A percentile compares a stretch with the other conserved stretches of the same genome.
Evolutionary conservation across 2,113 vertebrate species (phyloP).

Genomic region (Terrapene triunguis): DNA sequence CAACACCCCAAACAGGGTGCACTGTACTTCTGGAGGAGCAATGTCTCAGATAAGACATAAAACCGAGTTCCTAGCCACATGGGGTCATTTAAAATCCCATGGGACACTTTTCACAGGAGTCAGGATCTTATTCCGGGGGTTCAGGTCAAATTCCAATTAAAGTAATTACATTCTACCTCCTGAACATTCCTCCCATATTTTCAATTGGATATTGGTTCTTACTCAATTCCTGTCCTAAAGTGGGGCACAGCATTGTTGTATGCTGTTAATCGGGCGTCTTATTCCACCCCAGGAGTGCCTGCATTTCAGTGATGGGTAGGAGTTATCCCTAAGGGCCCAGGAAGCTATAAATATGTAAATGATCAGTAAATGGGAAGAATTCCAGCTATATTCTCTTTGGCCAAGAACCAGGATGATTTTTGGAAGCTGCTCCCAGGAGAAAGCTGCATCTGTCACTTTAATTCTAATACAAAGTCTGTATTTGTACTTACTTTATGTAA

Average conservation of each 20-base stretch:
- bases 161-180: not conserved
- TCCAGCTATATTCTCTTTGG: constrained; percentile 39
- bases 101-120: not conserved
- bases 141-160: not conserved
- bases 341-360: constrained; percentile 7
- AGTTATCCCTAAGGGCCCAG: not conserved
- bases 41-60: not conserved
- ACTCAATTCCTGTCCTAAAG: not conserved
- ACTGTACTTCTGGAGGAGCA: not conserved
- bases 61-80: not conserved
- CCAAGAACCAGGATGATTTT: constrained; percentile 46
- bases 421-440: constrained; percentile 64
- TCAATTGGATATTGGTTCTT: not conserved
- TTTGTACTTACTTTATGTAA: constrained; percentile 17
- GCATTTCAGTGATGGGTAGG: not conserved
- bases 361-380: not conserved
- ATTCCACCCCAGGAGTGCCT: rapidly evolving
- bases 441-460: constrained; percentile 36
- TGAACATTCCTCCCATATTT: not conserved
- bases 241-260: not conserved
- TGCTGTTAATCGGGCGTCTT: rapidly evolving
- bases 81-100: not conserved
- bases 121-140: not conserved
- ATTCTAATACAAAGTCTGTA: constrained; percentile 34
- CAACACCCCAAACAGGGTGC: not conserved